A percentile compares a stretch with the other conserved stretches of the same genome.
Evolutionary conservation across 2,888 invertebrate genomes (phyloP).

Genomic region (Serrognathus titanus): DNA sequence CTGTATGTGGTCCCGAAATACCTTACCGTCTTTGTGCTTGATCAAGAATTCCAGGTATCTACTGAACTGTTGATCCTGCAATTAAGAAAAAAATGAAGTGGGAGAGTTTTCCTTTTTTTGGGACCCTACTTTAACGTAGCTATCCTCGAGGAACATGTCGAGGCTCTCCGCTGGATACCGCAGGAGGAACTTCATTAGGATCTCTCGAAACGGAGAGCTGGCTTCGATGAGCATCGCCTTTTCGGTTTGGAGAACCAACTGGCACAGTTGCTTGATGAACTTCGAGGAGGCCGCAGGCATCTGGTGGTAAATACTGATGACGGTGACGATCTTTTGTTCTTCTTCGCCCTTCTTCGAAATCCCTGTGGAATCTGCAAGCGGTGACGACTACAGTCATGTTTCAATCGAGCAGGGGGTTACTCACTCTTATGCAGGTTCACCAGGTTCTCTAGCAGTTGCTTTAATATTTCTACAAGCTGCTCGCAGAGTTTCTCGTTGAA

Average conservation of each 20-base stretch:
- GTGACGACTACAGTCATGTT: too few relatives aligned
- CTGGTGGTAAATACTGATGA: conserved; percentile 88
- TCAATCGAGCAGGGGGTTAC: too few relatives aligned
- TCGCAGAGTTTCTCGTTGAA: conserved; percentile 95
- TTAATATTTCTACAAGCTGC: conserved; percentile 81
- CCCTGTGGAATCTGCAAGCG: conserved; percentile 45
- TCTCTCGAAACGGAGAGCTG: conserved; percentile 85
- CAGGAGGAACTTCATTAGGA: conserved; percentile 82
- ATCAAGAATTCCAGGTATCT: conserved; percentile 80
- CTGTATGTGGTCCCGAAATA: conserved; percentile 78
- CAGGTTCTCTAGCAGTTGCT: conserved; percentile 80
- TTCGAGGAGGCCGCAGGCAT: conserved; percentile 87
- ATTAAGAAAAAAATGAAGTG: not conserved
- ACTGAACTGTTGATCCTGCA: conserved; percentile 75
- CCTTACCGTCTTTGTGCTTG: conserved; percentile 75
- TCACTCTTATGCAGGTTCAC: conserved; percentile 65
- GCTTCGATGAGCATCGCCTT: conserved; percentile 86
- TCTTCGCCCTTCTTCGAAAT: conserved; percentile 77
- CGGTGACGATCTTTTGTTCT: conserved; percentile 86
- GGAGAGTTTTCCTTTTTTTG: not conserved
- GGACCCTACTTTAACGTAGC: conserved; percentile 61
- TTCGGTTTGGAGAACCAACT: conserved; percentile 83
- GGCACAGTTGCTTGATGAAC: conserved; percentile 81
- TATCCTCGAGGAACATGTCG: conserved; percentile 75
- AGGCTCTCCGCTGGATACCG: conserved; percentile 81